Conservation (phyloP, 2,113 vertebrate genomes). For the Gila orcuttii region DNA sequence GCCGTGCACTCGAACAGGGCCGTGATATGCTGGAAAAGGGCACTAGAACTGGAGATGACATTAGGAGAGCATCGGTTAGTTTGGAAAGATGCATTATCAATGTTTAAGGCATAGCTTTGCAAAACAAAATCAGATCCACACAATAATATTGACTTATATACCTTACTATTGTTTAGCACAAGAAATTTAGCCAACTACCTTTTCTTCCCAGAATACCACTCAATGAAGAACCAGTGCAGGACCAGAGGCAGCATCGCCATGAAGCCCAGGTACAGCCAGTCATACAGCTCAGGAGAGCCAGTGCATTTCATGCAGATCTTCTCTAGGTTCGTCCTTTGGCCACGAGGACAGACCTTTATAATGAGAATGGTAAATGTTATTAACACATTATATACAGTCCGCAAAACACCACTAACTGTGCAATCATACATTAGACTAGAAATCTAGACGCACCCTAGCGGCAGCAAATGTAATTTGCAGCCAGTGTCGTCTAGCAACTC, state of each 20-base stretch:
- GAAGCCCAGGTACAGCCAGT: constrained; percentile 97
- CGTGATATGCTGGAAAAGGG: constrained; percentile 88
- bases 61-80: not conserved
- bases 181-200: constrained; percentile 74
- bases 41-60: constrained; percentile 81
- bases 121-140: not conserved
- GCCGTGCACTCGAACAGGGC: constrained; percentile 87
- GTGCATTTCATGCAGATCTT: constrained; percentile 88
- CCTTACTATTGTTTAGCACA: not conserved
- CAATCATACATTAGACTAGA: not conserved
- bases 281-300: constrained; percentile 88
- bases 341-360: constrained; percentile 89
- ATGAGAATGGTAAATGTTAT: not conserved
- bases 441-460: too few species aligned
- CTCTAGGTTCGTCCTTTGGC: constrained; percentile 82
- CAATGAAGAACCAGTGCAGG: constrained; percentile 98
- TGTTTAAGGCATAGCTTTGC: not conserved
- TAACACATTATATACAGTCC: not conserved
- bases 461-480: too few species aligned
- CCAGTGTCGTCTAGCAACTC: too few species aligned
- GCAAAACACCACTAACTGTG: not conserved
- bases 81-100: not conserved
- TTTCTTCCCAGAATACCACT: constrained; percentile 98
- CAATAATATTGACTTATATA: not conserved
- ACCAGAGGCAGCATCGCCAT: constrained; percentile 97